Conservation (phyloP, 2,797 vertebrate species). For the Notamacropus eugenii region DNA sequence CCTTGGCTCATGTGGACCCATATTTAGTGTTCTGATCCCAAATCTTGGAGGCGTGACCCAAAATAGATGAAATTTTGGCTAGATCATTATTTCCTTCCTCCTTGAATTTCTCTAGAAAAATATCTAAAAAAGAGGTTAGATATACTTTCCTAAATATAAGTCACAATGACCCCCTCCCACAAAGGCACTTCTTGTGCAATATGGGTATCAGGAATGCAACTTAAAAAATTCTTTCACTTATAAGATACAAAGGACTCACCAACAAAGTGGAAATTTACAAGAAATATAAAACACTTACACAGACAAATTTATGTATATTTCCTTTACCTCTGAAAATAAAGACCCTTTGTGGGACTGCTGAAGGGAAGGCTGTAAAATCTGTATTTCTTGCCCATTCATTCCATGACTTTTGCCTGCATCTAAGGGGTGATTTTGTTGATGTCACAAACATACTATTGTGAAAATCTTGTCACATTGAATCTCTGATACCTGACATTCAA, state of each 20-base stretch:
- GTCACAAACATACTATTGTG: not conserved
- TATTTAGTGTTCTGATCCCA: not conserved
- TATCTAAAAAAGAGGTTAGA: not conserved
- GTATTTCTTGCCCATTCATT: not conserved
- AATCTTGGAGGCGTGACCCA: not conserved
- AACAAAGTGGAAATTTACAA: not conserved
- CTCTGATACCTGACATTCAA: not conserved
- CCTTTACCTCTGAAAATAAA: not conserved
- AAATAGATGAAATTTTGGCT: no score
- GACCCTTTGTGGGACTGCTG: not conserved
- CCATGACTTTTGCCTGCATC: not conserved
- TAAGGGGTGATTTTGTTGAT: not conserved
- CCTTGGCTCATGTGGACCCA: not conserved
- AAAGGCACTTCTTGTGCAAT: not conserved
- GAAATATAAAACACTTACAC: not conserved
- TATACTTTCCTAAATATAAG: not conserved
- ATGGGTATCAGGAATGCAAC: not conserved
- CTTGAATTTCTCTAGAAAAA: not conserved
- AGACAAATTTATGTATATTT: not conserved
- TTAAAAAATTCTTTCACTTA: not conserved
- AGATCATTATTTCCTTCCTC: not conserved
- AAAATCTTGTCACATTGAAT: not conserved
- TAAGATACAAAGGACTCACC: not conserved
- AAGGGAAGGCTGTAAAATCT: not conserved
- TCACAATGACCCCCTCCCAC: no score